Conservation (phyloP, 2,888 invertebrate genomes). For the Oscheius sp. region DNA sequence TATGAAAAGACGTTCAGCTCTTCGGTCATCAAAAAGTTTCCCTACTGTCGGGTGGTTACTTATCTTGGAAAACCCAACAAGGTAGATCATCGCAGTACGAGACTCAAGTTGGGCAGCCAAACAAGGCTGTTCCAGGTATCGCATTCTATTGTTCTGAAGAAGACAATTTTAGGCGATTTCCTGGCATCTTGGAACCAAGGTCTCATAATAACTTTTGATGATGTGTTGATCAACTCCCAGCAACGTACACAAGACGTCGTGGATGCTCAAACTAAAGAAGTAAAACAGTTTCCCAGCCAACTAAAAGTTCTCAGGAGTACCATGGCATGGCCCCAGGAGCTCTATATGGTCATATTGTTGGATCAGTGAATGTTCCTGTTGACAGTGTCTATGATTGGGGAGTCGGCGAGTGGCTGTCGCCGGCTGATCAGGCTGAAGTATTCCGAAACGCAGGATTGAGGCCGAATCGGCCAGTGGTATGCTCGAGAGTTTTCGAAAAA, state of each 20-base stretch:
- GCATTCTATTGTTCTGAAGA: background rate
- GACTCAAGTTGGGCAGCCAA: slow-evolving; percentile 43
- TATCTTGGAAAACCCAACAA: slow-evolving; percentile 63
- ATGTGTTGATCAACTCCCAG: slow-evolving; percentile 67
- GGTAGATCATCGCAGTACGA: slow-evolving; percentile 54
- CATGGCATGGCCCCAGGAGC: slow-evolving; percentile 59
- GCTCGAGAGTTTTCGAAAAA: background rate
- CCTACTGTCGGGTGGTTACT: slow-evolving; percentile 66
- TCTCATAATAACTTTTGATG: slow-evolving; percentile 68
- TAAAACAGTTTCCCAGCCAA: slow-evolving; percentile 16
- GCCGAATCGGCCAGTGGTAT: slow-evolving; percentile 48
- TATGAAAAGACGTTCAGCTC: slow-evolving; percentile 43
- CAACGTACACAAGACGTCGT: slow-evolving; percentile 63
- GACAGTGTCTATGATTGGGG: slow-evolving; percentile 62
- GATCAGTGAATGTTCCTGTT: slow-evolving; percentile 67
- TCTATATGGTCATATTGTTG: slow-evolving; percentile 69
- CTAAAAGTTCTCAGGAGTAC: slow-evolving; percentile 50
- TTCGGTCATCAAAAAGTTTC: slow-evolving; percentile 68
- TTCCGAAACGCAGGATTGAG: slow-evolving; percentile 52
- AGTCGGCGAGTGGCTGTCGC: slow-evolving; percentile 48
- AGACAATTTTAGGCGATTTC: slow-evolving; percentile 58
- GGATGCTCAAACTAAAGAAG: slow-evolving; percentile 69
- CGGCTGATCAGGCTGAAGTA: slow-evolving; percentile 42
- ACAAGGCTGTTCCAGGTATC: slow-evolving; percentile 14
- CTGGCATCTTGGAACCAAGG: slow-evolving; percentile 66